phyloP scores from a whole-genome alignment of 2,888 invertebrate genomes.

The Tethea ocularis region DNA sequence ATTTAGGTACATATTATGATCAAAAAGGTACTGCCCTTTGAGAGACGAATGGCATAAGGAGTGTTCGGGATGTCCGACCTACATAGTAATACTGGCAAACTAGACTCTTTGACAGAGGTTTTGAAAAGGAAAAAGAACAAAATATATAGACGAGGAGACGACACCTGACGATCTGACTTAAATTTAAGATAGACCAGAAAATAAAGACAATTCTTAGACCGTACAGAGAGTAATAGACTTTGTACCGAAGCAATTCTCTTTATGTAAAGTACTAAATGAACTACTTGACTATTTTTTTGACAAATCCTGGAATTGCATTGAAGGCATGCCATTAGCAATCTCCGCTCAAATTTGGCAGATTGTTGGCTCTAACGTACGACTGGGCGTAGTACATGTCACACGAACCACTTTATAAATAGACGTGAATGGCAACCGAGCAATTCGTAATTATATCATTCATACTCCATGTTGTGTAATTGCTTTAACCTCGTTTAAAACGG shows the following conservation, averaged over 20 bases:
- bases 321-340: slow-evolving; percentile 17
- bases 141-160: too few relatives aligned
- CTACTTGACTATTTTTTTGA: background rate
- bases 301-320: background rate
- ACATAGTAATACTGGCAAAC: too few relatives aligned
- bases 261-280: background rate
- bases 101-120: too few relatives aligned
- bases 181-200: too few relatives aligned
- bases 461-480: slow-evolving; percentile 40
- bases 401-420: slow-evolving; percentile 51
- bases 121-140: too few relatives aligned
- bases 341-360: slow-evolving; percentile 22
- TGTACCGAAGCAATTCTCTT: background rate
- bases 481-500: slow-evolving; percentile 46
- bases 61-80: too few relatives aligned
- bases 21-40: too few relatives aligned
- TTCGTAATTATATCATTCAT: slow-evolving; percentile 64
- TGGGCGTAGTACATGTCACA: slow-evolving; percentile 36
- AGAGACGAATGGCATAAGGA: too few relatives aligned
- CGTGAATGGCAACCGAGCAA: slow-evolving; percentile 54
- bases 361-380: slow-evolving; percentile 11
- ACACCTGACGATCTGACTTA: too few relatives aligned
- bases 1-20: too few relatives aligned
- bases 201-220: too few relatives aligned
- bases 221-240: too few relatives aligned